Evolutionary conservation across 2,113 vertebrate genomes (phyloP).

Genomic region (Rhagologus leucostigma): DNA sequence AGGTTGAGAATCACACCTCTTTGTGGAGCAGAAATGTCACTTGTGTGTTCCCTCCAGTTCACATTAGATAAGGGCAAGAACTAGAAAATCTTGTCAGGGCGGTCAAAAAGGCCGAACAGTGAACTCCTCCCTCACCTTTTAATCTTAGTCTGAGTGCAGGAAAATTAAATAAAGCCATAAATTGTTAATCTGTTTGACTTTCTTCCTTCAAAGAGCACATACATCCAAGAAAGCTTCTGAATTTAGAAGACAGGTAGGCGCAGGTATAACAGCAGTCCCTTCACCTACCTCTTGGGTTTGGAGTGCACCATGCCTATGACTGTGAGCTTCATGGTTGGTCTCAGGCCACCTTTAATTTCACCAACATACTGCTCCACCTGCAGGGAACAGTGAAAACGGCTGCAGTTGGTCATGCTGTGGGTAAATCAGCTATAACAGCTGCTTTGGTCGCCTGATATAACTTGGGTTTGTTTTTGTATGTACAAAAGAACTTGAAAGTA

Average conservation of each 20-base stretch:
- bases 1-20: not conserved
- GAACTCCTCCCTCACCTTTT: not conserved
- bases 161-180: not conserved
- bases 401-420: not conserved
- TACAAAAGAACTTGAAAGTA: not conserved
- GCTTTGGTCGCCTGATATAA: not conserved
- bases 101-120: not conserved
- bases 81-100: not conserved
- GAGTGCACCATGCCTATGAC: conserved; percentile 63
- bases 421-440: not conserved
- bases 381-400: not conserved
- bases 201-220: not conserved
- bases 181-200: not conserved
- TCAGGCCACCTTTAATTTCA: conserved; percentile 71
- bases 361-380: conserved; percentile 66
- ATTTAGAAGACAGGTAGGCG: not conserved
- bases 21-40: not conserved
- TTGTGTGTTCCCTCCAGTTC: not conserved
- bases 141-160: not conserved
- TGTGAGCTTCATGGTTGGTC: conserved; percentile 70
- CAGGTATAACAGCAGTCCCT: not conserved
- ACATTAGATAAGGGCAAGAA: not conserved
- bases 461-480: not conserved
- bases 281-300: conserved; percentile 66
- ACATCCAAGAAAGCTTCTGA: not conserved